Evolutionary conservation across 2,888 invertebrate genomes (phyloP), one percentile per base, ranked within the genome.

Genomic region (Lypha dubia): DNA sequence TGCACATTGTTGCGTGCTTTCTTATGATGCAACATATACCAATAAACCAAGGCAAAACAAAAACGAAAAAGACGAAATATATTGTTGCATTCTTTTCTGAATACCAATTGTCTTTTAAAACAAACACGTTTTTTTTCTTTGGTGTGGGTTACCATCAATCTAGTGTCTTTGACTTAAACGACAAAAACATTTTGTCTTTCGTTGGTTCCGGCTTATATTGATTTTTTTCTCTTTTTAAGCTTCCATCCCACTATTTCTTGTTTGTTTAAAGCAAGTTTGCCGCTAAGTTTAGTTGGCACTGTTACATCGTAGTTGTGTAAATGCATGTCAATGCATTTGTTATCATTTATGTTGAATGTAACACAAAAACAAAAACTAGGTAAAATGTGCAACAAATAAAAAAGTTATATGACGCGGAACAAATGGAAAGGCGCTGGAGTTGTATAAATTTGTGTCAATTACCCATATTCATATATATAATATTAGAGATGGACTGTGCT

Each of bases 291-390:
- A 15, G 11, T 44, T 44, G 44, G 53, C 56, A 32, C 22, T 65
- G 32, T 56, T 65, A 65, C 53, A 53, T 20, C 22, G n/a, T 53
- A 15, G 13, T 28, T 1, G 2, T 15, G 8, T 41, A 56, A 56
- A 56, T 70, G 28, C 70, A 56, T 38, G 56, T 56, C 41, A 73
- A 46, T 79, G 75, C 63, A 79, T 63, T 79, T 84, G 60, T 67
- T 62, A 41, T 41, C 67, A 77, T 60, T 63, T 67, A 32, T 60
- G 28, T 65, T 76, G 60, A 65, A 67, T 75, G 28, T 20, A 65
- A 35, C 70, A 71, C n/a, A n/a, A n/a, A n/a, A n/a, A 74, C 56
- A 75, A 84, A 84, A 84, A 71, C 60, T 84, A 53, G 84, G 84
- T 84, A 80, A 84, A 60, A 38, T 76, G 17, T 28, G 38, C 46